Percentiles rank a stretch among this genome's conserved stretches.
Conservation (phyloP, 2,888 invertebrate species). For the Ectemnius lituratus region DNA sequence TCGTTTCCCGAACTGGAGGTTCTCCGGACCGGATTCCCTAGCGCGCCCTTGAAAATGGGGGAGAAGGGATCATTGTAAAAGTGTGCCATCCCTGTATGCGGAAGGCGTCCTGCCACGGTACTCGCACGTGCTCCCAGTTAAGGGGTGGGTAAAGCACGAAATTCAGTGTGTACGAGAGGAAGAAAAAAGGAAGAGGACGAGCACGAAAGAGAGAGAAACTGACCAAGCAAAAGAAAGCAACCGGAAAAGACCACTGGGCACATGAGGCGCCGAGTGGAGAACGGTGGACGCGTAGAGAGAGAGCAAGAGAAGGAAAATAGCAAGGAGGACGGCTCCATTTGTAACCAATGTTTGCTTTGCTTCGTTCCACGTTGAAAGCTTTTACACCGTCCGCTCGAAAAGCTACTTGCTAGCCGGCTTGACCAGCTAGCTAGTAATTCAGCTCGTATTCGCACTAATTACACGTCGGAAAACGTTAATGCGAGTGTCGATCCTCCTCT, state of each 20-base stretch:
- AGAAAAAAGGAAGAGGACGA: constrained; percentile 7
- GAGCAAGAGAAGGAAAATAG: constrained; percentile 45
- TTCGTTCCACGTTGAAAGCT: constrained; percentile 66
- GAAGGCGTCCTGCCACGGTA: constrained; percentile 42
- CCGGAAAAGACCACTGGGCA: no score
- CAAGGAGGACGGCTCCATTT: constrained; percentile 59
- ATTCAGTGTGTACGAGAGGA: constrained; percentile 2
- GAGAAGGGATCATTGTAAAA: constrained; percentile 39
- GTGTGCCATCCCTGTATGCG: constrained; percentile 56
- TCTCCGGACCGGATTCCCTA: constrained; percentile 20
- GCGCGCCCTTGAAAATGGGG: constrained; percentile 33
- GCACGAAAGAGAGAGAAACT: neutral
- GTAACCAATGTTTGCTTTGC: constrained; percentile 69
- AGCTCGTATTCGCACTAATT: constrained; percentile 65
- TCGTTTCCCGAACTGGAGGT: constrained; percentile 34
- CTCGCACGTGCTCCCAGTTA: constrained; percentile 51
- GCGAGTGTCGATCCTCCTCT: constrained; percentile 58
- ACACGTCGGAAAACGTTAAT: constrained; percentile 61
- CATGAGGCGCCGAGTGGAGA: neutral
- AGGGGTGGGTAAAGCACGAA: constrained; percentile 16
- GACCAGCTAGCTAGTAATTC: constrained; percentile 46
- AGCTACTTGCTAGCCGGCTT: constrained; percentile 43
- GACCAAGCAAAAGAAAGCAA: neutral
- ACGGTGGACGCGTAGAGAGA: constrained; percentile 16
- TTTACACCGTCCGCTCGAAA: constrained; percentile 59